phyloP scores from a whole-genome alignment of 2,797 vertebrate species.

The Distichodus sexfasciatus region DNA sequence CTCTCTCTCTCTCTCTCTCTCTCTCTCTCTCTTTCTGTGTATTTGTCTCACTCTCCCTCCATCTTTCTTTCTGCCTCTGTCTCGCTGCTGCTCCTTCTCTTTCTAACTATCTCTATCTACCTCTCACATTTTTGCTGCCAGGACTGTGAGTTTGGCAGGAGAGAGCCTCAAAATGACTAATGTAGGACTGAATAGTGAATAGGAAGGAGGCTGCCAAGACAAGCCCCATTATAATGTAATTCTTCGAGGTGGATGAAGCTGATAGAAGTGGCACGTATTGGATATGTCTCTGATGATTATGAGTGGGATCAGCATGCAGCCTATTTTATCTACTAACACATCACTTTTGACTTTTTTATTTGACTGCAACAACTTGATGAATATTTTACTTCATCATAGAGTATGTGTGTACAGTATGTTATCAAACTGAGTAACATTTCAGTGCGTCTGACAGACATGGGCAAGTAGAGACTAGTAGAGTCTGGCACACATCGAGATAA shows the following conservation, averaged over 20 bases:
- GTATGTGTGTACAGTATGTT: neutral
- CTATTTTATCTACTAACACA: neutral
- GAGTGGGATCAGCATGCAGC: neutral
- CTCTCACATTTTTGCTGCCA: neutral
- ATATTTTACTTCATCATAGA: neutral
- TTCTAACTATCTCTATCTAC: conserved; percentile 24
- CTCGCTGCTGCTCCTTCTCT: neutral
- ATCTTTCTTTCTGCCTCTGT: neutral
- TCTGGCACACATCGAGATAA: neutral
- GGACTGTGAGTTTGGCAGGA: conserved; percentile 58
- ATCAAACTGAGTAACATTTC: neutral
- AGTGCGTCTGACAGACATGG: neutral
- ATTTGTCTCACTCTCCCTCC: neutral
- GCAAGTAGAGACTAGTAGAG: neutral
- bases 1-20: conserved; percentile 8
- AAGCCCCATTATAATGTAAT: conserved; percentile 1
- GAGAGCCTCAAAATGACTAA: no score
- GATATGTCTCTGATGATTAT: conserved; percentile 17
- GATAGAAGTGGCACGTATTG: conserved; percentile 7
- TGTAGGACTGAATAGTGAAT: conserved; percentile 30
- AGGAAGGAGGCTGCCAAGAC: conserved; percentile 20
- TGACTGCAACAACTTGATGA: no score
- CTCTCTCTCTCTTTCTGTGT: neutral
- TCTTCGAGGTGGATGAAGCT: conserved; percentile 19
- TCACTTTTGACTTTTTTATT: no score